These are phyloP conservation scores for Drosophila bocki DNA, from an alignment of 1,140 invertebrate species.

Conservation along the genomic window DNA sequence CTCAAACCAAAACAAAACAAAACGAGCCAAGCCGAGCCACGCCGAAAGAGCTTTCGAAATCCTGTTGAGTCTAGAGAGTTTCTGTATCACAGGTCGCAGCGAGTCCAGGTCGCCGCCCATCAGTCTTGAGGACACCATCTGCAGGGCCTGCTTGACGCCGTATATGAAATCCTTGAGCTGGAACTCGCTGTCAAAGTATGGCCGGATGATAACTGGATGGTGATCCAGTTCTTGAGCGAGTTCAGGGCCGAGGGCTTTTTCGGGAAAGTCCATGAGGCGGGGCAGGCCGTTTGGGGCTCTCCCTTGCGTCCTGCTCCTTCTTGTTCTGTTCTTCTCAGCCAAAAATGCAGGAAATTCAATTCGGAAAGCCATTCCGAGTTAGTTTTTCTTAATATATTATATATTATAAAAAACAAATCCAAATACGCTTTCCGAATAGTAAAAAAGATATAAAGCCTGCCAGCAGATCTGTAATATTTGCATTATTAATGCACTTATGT, in stretches of 20 bases:
- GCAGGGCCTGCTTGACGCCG: conserved; percentile 90
- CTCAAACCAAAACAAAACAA: conserved; percentile 19
- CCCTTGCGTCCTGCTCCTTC: conserved; percentile 31
- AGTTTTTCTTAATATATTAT: no score
- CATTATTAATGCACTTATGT: neutral
- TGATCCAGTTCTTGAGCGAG: conserved; percentile 90
- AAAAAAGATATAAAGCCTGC: neutral
- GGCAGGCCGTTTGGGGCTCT: conserved; percentile 85
- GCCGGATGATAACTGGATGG: conserved; percentile 90
- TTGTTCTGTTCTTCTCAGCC: conserved; percentile 64
- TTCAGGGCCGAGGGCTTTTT: conserved; percentile 91
- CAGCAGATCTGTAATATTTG: neutral
- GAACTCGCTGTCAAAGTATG: conserved; percentile 91
- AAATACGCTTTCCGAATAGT: no score
- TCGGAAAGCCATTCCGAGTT: no score
- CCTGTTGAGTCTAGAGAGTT: no score
- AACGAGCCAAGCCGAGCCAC: neutral
- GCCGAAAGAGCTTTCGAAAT: no score
- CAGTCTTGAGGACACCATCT: conserved; percentile 89
- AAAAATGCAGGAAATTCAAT: no score
- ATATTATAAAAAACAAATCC: no score
- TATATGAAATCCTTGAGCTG: conserved; percentile 88
- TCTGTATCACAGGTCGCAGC: no score
- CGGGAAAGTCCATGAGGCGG: conserved; percentile 90
- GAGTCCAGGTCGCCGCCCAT: conserved; percentile 88